These are phyloP conservation scores for Phymorhynchus buccinoides DNA, from an alignment of 1,140 invertebrate species.

Conservation along the genomic window DNA sequence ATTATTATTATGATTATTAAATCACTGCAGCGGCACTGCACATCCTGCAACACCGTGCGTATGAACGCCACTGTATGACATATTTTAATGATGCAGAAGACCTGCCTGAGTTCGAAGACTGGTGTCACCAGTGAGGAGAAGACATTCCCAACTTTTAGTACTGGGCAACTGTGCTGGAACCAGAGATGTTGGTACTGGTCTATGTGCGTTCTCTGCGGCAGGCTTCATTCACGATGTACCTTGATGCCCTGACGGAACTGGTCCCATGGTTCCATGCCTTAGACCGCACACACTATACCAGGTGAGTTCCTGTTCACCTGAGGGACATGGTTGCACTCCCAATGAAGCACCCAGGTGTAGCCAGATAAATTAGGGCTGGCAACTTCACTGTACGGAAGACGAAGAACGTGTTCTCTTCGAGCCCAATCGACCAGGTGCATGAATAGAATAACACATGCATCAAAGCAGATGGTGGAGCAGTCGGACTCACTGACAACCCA, in stretches of 20 bases:
- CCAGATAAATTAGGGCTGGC: neutral
- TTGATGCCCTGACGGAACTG: neutral
- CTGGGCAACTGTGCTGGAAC: too few species aligned
- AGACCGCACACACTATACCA: constrained; percentile 50
- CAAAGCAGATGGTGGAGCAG: constrained; percentile 53
- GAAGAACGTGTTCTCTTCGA: constrained; percentile 45
- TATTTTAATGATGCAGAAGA: too few species aligned
- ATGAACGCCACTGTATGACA: too few species aligned
- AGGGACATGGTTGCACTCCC: constrained; percentile 40
- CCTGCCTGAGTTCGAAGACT: too few species aligned
- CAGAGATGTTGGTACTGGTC: too few species aligned
- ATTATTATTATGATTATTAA: too few species aligned
- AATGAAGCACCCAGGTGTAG: neutral
- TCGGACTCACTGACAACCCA: neutral
- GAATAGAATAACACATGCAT: constrained; percentile 57
- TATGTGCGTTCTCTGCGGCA: neutral
- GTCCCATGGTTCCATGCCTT: constrained; percentile 39
- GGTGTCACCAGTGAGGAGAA: too few species aligned
- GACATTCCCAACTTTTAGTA: too few species aligned
- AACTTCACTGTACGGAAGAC: neutral
- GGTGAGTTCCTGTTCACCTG: constrained; percentile 52
- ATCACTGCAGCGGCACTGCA: too few species aligned
- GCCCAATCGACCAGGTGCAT: constrained; percentile 57
- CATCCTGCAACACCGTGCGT: too few species aligned
- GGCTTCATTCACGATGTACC: neutral